Evolutionary conservation across 2,797 vertebrate genomes (phyloP), one percentile per base, ranked within the genome.

Genomic region (Sebastes steindachneri): DNA sequence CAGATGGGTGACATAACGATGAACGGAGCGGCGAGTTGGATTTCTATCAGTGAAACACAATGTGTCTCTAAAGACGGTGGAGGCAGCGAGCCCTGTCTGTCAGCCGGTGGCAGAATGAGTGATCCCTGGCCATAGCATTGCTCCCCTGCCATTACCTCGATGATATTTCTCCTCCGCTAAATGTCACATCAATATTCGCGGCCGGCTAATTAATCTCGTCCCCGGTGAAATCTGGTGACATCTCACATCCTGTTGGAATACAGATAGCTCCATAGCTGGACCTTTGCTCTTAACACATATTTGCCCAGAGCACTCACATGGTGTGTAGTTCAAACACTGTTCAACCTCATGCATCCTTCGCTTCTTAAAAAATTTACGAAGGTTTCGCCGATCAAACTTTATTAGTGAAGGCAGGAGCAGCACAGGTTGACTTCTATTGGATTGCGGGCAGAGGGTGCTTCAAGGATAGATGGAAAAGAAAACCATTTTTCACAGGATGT

Each of bases 181-280:
- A 95, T 95, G 94, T 92, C 94, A 94, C 94, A 93, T 95, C 93
- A 93, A 95, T 93, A 95, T 93, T 91, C 87, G 29, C 75, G 21
- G 77, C 78, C 68, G 29, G 86, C 89, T 92, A 93, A 94, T 94
- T 92, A 92, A 94, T 93, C 89, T 90, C 74, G 63, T 80, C 82
- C 89, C 84, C 81, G 69, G 33, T 62, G 79, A 53, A 87, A 84
- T 75, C 77, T 66, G 66, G 73, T 85, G 89, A 91, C 88, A 85
- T 84, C 87, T 86, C 77, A 53, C 87, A 89, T 89, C 80, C 75
- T 75, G 84, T 64, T 86, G 64, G 91, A 92, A 92, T 92, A 85
- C 89, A 92, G 88, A 94, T 90, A 82, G 81, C 77, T 71, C 80
- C 35, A 8, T 15, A 2, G 75, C 68, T 9, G 60, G 64, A 87